Conservation (phyloP, 2,888 invertebrate species). For the Sisyra terminalis region DNA sequence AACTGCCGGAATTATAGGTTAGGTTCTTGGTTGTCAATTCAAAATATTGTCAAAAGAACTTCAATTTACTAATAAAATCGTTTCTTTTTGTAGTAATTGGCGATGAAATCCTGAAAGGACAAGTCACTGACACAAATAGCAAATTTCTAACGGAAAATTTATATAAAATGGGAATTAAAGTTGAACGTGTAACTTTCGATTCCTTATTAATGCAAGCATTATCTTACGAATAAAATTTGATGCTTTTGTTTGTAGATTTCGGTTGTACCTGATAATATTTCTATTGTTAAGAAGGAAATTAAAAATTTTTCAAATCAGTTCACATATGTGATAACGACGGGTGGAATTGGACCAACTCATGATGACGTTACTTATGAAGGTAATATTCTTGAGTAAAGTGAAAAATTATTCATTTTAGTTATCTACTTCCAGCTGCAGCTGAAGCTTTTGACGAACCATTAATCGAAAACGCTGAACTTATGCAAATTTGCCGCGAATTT, state of each 20-base stretch:
- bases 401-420: slow-evolving; percentile 10
- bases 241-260: slow-evolving; percentile 32
- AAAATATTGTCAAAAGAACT: no score
- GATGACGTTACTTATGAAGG: slow-evolving; percentile 63
- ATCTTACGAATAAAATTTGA: slow-evolving; percentile 8
- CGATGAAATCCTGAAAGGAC: slow-evolving; percentile 61
- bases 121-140: slow-evolving; percentile 52
- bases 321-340: slow-evolving; percentile 54
- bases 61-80: no score
- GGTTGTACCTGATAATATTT: slow-evolving; percentile 46
- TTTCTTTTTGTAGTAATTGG: slow-evolving; percentile 39
- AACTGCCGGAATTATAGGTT: slow-evolving; percentile 10
- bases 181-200: slow-evolving; percentile 31
- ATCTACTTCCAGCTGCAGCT: slow-evolving; percentile 28
- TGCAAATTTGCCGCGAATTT: slow-evolving; percentile 26
- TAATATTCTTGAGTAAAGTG: no score
- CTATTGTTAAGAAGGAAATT: slow-evolving; percentile 46
- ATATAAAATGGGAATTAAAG: slow-evolving; percentile 42
- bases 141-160: slow-evolving; percentile 40
- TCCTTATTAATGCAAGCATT: slow-evolving; percentile 10
- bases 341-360: slow-evolving; percentile 65
- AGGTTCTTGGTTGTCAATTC: no score
- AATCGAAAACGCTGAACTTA: slow-evolving; percentile 27
- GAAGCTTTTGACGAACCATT: slow-evolving; percentile 32
- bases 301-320: slow-evolving; percentile 36